Conservation (phyloP, 23 tunicate genomes). For the Ciona savignyi region DNA sequence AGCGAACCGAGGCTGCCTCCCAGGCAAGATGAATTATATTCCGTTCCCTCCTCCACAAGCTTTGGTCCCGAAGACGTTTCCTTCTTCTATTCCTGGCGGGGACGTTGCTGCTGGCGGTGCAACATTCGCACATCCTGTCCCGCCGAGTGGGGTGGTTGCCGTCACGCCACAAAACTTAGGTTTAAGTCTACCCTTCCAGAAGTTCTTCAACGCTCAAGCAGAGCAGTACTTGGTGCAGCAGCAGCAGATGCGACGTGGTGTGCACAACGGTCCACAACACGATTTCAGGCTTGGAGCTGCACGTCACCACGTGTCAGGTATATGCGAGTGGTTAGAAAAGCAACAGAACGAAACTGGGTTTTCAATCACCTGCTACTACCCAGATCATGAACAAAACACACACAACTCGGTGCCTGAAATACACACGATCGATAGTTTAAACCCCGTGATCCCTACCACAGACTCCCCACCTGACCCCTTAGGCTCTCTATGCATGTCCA, state of each 20-base stretch:
- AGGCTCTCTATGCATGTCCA: background rate
- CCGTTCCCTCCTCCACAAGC: conserved; percentile 63
- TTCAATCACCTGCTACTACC: conserved; percentile 25
- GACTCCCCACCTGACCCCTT: background rate
- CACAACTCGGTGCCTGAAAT: background rate
- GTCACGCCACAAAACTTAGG: conserved; percentile 82
- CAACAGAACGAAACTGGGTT: conserved; percentile 61
- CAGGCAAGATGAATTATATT: conserved; percentile 10
- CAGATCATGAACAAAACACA: conserved; percentile 2
- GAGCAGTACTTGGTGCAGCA: conserved; percentile 10
- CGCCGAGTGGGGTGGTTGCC: conserved; percentile 49
- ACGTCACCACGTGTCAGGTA: conserved; percentile 71
- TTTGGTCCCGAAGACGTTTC: conserved; percentile 74
- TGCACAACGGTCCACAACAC: conserved; percentile 9
- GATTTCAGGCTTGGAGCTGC: conserved; percentile 35
- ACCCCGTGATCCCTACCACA: background rate
- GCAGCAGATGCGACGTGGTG: conserved; percentile 3
- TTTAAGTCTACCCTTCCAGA: conserved; percentile 62
- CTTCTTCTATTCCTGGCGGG: conserved; percentile 69
- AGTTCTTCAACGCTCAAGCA: conserved; percentile 23
- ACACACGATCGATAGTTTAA: background rate
- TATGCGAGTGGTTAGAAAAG: conserved; percentile 55
- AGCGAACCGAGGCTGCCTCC: conserved; percentile 66
- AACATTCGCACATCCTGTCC: conserved; percentile 19
- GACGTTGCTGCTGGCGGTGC: conserved; percentile 37